These are phyloP conservation scores for Ostrea denselamellosa DNA, from an alignment of 1,140 invertebrate genomes.

Conservation along the genomic window DNA sequence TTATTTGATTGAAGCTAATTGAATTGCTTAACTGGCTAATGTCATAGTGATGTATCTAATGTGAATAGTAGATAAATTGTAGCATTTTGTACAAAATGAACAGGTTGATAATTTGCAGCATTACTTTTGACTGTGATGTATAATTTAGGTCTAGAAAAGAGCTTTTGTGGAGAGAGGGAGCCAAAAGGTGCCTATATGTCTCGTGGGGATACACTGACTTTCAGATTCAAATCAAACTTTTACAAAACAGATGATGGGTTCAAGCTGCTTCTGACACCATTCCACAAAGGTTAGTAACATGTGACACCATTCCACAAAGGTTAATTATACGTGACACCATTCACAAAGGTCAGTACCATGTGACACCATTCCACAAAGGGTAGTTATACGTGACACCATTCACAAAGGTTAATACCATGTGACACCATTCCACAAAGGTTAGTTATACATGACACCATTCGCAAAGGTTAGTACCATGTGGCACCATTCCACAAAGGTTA, in stretches of 20 bases:
- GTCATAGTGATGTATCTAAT: background rate
- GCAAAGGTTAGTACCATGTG: too few relatives aligned
- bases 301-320: too few relatives aligned
- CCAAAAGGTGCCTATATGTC: slow-evolving; percentile 32
- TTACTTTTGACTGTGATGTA: background rate
- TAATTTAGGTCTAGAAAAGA: background rate
- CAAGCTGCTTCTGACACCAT: slow-evolving; percentile 43
- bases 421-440: too few relatives aligned
- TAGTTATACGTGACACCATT: too few relatives aligned
- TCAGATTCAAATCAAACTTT: slow-evolving; percentile 37
- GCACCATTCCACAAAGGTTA: too few relatives aligned
- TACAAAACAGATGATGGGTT: slow-evolving; percentile 48
- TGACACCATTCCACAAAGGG: too few relatives aligned
- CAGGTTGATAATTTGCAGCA: background rate
- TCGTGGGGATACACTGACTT: slow-evolving; percentile 25
- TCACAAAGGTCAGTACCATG: too few relatives aligned
- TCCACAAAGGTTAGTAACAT: slow-evolving; percentile 39
- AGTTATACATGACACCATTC: too few relatives aligned
- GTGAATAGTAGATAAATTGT: background rate
- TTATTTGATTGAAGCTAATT: background rate
- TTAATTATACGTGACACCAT: too few relatives aligned
- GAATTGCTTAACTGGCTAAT: background rate
- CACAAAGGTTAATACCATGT: too few relatives aligned
- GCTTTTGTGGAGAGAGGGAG: slow-evolving; percentile 43
- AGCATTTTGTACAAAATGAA: too few relatives aligned